These are phyloP conservation scores for Melanostoma scalare DNA, from an alignment of 2,888 invertebrate species.

Conservation along the genomic window DNA sequence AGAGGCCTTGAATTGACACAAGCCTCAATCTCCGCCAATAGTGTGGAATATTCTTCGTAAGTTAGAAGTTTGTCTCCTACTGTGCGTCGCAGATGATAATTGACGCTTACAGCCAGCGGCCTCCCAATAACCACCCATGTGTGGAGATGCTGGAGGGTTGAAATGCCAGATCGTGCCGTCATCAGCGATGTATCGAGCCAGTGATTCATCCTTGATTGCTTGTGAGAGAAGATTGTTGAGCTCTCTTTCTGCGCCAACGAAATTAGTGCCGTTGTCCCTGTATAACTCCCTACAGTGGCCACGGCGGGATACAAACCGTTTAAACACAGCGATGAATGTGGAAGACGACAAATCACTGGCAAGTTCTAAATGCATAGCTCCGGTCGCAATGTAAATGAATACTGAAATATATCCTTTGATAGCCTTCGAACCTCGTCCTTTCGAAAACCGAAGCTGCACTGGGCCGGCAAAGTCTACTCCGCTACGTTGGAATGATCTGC, in stretches of 20 bases:
- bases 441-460: too few relatives aligned
- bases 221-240: not conserved
- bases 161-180: constrained; percentile 35
- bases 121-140: constrained; percentile 56
- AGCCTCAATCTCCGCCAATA: too few relatives aligned
- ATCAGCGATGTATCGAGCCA: constrained; percentile 1
- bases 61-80: too few relatives aligned
- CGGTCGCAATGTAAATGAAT: too few relatives aligned
- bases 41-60: too few relatives aligned
- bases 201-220: not conserved
- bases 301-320: constrained; percentile 33
- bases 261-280: constrained; percentile 36
- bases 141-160: constrained; percentile 36
- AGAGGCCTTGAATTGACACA: too few relatives aligned
- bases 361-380: too few relatives aligned
- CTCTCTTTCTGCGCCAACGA: constrained; percentile 30
- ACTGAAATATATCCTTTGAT: too few relatives aligned
- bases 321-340: too few relatives aligned
- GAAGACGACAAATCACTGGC: too few relatives aligned
- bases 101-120: constrained; percentile 28
- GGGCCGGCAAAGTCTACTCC: constrained; percentile 21
- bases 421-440: too few relatives aligned
- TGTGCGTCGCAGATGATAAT: too few relatives aligned
- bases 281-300: constrained; percentile 30
- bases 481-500: not conserved